Evolutionary conservation across 2,888 invertebrate species (phyloP), one percentile per base, ranked within the genome.

Genomic region (Anagyrus pseudococci): DNA sequence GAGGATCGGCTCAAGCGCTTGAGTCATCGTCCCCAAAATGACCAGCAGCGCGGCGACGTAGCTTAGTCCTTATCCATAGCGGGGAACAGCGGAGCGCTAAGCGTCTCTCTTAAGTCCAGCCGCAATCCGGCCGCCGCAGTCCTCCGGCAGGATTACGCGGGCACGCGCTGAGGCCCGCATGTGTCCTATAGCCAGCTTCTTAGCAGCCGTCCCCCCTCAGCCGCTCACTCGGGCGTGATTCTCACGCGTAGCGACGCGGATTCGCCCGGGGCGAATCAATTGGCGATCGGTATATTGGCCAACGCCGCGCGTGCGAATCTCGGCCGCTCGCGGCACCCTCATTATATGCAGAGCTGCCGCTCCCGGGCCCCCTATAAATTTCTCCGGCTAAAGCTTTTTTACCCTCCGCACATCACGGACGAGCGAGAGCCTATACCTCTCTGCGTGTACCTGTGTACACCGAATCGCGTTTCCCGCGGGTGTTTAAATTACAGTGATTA

Each of bases 401-500:
- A 10, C 33, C 33, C 29, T 10, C 29, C n/a, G n/a, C n/a, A n/a
- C n/a, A n/a, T n/a, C n/a, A n/a, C n/a, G n/a, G n/a, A n/a, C n/a
- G n/a, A 17, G 33, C 3, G 40, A 10, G 43, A 58, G 37, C 46
- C 29, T 52, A 46, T 52, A 33, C 25, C 15, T 54, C 25, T 43
- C 2, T 15, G 6, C 23, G 25, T 29, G 8, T 29, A 48, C 37
- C 15, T 25, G 19, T 48, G 17, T 40, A 23, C 59, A 47, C 19
- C 26, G 57, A 52, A 50, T 63, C 55, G 52, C 37, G 52, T 59
- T 54, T 61, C 64, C 48, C 56, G 59, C 56, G 46, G 48, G 40
- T 59, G 52, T 57, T 58, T 60, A 53, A 64, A 64, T 64, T 54
- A 60, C 57, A 53, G 60, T 61, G 60, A 60, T 61, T 61, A 64